These are phyloP conservation scores for Steinernema khuongi DNA, from an alignment of 1,140 invertebrate genomes.

Conservation along the genomic window DNA sequence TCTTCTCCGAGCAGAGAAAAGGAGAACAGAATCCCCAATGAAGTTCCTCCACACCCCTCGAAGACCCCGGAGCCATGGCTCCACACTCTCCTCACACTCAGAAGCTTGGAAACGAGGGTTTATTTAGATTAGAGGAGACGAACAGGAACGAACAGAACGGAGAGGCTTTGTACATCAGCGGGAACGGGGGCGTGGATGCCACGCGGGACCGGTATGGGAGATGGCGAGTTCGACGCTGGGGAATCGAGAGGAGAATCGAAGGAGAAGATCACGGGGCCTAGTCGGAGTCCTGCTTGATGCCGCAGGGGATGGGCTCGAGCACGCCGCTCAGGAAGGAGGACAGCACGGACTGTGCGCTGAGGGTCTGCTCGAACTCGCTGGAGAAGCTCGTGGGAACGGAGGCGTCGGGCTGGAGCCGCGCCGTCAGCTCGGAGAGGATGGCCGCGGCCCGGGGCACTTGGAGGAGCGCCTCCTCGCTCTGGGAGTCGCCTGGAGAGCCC, in stretches of 20 bases:
- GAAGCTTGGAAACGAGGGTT: constrained; percentile 9
- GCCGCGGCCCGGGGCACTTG: neutral
- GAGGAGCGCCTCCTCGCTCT: neutral
- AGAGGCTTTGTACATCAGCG: neutral
- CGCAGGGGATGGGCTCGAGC: neutral
- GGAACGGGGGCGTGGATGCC: neutral
- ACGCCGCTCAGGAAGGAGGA: neutral
- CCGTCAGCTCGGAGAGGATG: neutral
- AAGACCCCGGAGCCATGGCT: no score
- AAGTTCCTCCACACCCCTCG: no score
- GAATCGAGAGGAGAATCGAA: neutral
- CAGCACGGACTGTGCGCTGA: neutral
- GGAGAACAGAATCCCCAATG: no score
- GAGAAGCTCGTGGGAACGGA: neutral
- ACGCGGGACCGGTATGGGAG: constrained; percentile 8
- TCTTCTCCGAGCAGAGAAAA: no score
- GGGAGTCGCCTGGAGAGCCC: neutral
- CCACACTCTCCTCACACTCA: no score
- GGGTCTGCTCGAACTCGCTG: neutral
- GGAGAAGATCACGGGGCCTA: neutral
- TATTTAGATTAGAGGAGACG: neutral
- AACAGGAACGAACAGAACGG: neutral
- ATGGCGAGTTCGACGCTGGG: constrained; percentile 6
- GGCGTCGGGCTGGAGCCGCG: neutral
- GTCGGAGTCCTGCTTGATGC: constrained; percentile 6